These are phyloP conservation scores for Zhuqinia jingwanae DNA, from an alignment of 2,888 invertebrate species.

Conservation along the genomic window DNA sequence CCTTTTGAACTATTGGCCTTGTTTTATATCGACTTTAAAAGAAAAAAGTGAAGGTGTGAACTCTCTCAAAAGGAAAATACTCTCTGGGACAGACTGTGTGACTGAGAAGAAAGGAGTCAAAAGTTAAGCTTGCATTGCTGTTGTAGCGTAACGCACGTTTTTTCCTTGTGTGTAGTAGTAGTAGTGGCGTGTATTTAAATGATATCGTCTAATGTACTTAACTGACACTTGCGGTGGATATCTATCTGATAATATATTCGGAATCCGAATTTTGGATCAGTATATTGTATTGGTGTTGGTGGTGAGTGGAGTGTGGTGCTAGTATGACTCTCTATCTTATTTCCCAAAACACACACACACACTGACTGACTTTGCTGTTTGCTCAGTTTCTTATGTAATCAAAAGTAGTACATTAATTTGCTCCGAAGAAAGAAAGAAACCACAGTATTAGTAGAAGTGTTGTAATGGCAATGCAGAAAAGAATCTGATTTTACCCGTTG, in stretches of 20 bases:
- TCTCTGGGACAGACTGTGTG: not conserved
- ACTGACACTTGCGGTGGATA: constrained; percentile 43
- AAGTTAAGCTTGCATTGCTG: constrained; percentile 1
- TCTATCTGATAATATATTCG: constrained; percentile 47
- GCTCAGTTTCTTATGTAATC: constrained; percentile 27
- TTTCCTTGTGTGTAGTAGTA: no score
- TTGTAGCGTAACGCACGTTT: constrained; percentile 32
- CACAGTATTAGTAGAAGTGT: constrained; percentile 11
- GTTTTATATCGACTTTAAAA: no score
- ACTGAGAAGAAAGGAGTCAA: constrained; percentile 27
- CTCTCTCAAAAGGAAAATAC: not conserved
- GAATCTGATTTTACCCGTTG: constrained; percentile 44
- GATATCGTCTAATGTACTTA: not conserved
- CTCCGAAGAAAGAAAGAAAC: constrained; percentile 3
- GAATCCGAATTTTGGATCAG: no score
- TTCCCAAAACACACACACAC: not conserved
- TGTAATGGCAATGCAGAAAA: not conserved
- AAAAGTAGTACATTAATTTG: constrained; percentile 51
- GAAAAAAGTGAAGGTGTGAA: constrained; percentile 7
- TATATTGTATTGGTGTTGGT: constrained; percentile 30
- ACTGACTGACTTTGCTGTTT: not conserved
- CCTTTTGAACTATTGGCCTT: no score
- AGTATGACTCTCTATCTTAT: constrained; percentile 35
- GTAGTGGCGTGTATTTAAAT: not conserved
- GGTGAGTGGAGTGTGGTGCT: constrained; percentile 49